phyloP scores from a whole-genome alignment of 2,113 vertebrate species.

The Erpornis zantholeuca region DNA sequence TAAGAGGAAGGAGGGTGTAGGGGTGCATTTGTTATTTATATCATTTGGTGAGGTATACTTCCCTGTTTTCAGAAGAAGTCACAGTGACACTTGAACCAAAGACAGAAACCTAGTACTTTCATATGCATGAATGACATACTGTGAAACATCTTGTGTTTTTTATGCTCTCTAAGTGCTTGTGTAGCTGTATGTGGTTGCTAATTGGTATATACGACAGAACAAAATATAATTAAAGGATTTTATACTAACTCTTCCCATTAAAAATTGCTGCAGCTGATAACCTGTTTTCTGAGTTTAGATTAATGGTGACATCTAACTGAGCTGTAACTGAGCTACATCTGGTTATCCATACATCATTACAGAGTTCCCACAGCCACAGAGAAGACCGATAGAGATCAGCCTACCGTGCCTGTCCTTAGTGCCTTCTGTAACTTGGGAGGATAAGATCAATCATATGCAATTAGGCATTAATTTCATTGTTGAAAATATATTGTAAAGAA shows the following conservation, averaged over 20 bases:
- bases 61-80: not conserved
- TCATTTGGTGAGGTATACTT: not conserved
- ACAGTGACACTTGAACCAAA: not conserved
- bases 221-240: conserved; percentile 21
- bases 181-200: not conserved
- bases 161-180: not conserved
- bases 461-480: conserved; percentile 23
- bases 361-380: not conserved
- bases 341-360: not conserved
- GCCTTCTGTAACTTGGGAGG: not conserved
- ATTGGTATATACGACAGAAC: not conserved
- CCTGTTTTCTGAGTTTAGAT: not conserved
- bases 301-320: not conserved
- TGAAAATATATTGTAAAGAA: not conserved
- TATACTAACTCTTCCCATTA: not conserved
- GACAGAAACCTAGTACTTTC: not conserved
- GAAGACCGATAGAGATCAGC: conserved; percentile 6
- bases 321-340: not conserved
- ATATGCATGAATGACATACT: not conserved
- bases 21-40: not conserved
- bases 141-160: not conserved
- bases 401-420: not conserved
- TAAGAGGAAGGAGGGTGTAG: not conserved
- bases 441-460: conserved; percentile 1
- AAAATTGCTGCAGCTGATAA: not conserved